Conservation (phyloP, 2,888 invertebrate species). For the Limnephilus auricula region DNA sequence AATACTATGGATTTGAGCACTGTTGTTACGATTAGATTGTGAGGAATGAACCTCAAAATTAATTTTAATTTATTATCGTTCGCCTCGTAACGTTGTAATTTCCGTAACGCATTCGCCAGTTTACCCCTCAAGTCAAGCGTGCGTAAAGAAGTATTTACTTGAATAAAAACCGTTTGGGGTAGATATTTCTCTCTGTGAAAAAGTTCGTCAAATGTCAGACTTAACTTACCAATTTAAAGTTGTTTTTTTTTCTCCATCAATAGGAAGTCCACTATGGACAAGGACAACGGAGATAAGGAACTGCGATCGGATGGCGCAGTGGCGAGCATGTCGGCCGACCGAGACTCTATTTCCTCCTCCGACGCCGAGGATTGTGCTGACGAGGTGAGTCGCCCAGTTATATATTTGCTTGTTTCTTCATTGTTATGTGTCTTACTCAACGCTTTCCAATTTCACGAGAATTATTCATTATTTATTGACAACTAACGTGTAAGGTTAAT, state of each 20-base stretch:
- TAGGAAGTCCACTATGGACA: not conserved
- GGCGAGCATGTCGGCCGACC: not conserved
- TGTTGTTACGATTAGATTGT: too few relatives aligned
- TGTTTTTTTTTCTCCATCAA: not conserved
- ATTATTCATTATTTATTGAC: not conserved
- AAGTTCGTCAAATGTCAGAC: too few relatives aligned
- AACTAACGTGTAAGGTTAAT: too few relatives aligned
- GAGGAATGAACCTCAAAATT: too few relatives aligned
- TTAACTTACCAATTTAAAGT: not conserved
- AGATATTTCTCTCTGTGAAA: too few relatives aligned
- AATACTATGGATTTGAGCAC: too few relatives aligned
- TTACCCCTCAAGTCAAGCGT: too few relatives aligned
- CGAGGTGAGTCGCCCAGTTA: slow-evolving; percentile 40
- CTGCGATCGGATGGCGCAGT: not conserved
- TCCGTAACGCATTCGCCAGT: too few relatives aligned
- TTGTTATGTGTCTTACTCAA: not conserved
- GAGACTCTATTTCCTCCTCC: slow-evolving; percentile 44
- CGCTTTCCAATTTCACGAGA: not conserved
- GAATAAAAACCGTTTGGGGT: too few relatives aligned
- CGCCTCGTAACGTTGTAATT: too few relatives aligned
- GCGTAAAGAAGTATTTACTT: too few relatives aligned
- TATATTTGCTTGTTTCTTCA: not conserved
- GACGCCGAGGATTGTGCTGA: slow-evolving; percentile 55
- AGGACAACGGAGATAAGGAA: not conserved
- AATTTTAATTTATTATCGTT: too few relatives aligned